Evolutionary conservation across 64 coral and sea anemone genomes (phyloP).

Genomic region (Actinia equina): DNA sequence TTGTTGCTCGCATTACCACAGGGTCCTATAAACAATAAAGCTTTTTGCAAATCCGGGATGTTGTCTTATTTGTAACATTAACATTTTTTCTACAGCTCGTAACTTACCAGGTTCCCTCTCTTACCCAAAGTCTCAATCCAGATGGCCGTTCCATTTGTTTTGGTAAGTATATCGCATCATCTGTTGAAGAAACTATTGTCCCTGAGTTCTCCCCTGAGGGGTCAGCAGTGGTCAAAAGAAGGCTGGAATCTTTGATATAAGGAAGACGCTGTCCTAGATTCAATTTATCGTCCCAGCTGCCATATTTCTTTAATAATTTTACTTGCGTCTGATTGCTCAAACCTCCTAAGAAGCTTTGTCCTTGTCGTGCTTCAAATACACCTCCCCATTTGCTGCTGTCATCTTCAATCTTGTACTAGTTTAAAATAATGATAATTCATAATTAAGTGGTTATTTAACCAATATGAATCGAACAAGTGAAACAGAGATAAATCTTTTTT

Average conservation of each 20-base stretch:
- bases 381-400: conserved; percentile 20
- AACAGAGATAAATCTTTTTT: no score
- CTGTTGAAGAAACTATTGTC: not conserved
- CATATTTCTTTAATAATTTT: conserved; percentile 4
- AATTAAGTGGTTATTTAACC: no score
- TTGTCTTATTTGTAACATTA: no score
- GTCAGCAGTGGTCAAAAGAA: not conserved
- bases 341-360: not conserved
- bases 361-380: conserved; percentile 16
- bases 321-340: not conserved
- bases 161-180: not conserved
- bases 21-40: no score
- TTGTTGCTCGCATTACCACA: no score
- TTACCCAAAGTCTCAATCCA: conserved; percentile 25
- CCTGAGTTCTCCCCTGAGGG: not conserved
- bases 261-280: not conserved
- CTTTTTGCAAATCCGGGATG: no score
- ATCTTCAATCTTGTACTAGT: conserved; percentile 48
- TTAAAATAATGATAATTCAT: not conserved
- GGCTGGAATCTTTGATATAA: not conserved
- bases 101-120: conserved; percentile 55
- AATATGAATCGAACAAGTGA: not conserved
- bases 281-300: conserved; percentile 19
- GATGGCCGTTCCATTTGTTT: not conserved
- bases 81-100: no score